Conservation (phyloP, 2,113 vertebrate genomes). For the Phoenicopterus ruber region DNA sequence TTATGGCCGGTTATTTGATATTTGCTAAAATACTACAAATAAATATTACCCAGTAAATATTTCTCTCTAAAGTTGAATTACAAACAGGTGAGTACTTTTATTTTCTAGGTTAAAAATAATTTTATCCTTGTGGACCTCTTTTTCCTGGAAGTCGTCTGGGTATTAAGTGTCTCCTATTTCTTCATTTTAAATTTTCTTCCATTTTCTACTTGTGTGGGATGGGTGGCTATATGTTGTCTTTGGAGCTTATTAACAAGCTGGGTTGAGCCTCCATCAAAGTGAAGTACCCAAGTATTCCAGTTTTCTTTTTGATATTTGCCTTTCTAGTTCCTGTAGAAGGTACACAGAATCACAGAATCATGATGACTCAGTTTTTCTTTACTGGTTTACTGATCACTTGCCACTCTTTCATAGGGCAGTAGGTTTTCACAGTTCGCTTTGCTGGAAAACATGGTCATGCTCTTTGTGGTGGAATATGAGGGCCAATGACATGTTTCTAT, state of each 20-base stretch:
- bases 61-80: not conserved
- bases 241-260: not conserved
- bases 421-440: not conserved
- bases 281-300: not conserved
- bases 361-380: conserved; percentile 57
- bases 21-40: not conserved
- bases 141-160: not conserved
- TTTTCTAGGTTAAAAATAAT: not conserved
- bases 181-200: not conserved
- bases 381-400: conserved; percentile 6
- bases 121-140: not conserved
- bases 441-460: not conserved
- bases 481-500: not conserved
- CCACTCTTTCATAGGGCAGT: not conserved
- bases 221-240: not conserved
- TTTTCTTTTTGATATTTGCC: conserved; percentile 1
- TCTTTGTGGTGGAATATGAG: not conserved
- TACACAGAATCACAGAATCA: too few species aligned
- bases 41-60: not conserved
- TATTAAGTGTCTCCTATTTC: not conserved
- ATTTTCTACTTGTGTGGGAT: not conserved
- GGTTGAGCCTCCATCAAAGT: not conserved
- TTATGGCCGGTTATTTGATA: not conserved
- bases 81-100: not conserved
- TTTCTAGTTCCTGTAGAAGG: conserved; percentile 36